These are phyloP conservation scores for Gracilinanus agilis DNA, from an alignment of 2,113 vertebrate genomes.

Conservation along the genomic window DNA sequence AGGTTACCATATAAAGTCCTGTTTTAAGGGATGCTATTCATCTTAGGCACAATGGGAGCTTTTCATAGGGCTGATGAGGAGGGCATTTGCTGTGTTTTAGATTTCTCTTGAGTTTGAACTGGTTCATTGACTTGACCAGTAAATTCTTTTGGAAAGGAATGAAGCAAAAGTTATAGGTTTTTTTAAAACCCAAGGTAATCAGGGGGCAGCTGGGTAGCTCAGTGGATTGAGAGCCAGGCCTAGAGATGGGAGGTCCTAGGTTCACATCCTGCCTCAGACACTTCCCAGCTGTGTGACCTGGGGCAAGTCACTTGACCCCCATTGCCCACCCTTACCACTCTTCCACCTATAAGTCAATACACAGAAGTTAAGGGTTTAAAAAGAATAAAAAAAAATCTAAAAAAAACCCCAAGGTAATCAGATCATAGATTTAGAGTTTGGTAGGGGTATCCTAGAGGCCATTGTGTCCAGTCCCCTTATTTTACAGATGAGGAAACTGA, in stretches of 20 bases:
- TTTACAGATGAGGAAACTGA: conserved; percentile 28
- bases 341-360: too few species aligned
- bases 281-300: too few species aligned
- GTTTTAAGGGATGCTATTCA: background rate
- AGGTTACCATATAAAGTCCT: background rate
- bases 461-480: background rate
- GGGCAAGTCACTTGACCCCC: too few species aligned
- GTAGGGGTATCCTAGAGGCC: background rate
- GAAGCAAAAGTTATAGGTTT: background rate
- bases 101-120: background rate
- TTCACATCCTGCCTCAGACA: too few species aligned
- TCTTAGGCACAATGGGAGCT: background rate
- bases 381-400: too few species aligned
- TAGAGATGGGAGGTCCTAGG: too few species aligned
- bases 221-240: too few species aligned
- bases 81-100: background rate
- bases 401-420: too few species aligned
- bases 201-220: too few species aligned
- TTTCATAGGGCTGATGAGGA: accelerated
- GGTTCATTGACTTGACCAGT: background rate
- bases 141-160: background rate
- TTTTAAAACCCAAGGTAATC: conserved; percentile 3
- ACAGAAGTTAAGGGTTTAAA: too few species aligned
- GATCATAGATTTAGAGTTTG: background rate
- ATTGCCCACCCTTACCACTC: too few species aligned